A percentile compares a stretch with the other conserved stretches of the same genome.
phyloP scores from a whole-genome alignment of 1,140 invertebrate genomes.

The Drosophila hydei region DNA sequence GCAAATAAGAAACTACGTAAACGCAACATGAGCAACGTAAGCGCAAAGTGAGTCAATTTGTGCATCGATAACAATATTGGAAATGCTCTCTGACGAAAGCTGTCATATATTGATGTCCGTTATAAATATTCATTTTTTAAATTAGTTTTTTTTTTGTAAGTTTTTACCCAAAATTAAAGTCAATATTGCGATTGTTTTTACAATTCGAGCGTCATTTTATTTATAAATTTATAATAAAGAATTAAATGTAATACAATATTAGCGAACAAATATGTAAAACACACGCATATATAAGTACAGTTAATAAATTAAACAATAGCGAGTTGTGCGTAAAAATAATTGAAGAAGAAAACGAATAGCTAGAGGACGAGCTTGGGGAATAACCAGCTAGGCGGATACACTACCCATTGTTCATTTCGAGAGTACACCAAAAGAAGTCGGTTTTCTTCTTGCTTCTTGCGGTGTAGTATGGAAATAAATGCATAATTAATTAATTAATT shows the following conservation, averaged over 20 bases:
- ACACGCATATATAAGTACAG: constrained; percentile 75
- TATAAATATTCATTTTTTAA: background rate
- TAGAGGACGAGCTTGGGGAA: background rate
- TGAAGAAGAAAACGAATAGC: no score
- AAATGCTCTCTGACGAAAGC: background rate
- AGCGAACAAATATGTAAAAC: constrained; percentile 51
- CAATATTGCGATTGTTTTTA: constrained; percentile 25
- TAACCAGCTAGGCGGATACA: constrained; percentile 12
- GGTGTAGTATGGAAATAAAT: constrained; percentile 78
- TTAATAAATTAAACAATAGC: constrained; percentile 80
- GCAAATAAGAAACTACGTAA: background rate
- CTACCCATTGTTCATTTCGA: constrained; percentile 60
- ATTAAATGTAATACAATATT: constrained; percentile 69
- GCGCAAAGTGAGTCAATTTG: constrained; percentile 9
- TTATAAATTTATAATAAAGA: constrained; percentile 65
- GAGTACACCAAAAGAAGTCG: constrained; percentile 73
- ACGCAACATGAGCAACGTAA: constrained; percentile 10
- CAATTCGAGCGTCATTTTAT: constrained; percentile 63
- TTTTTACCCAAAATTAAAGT: background rate
- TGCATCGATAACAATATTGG: background rate
- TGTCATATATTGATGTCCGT: background rate
- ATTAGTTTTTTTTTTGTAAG: background rate
- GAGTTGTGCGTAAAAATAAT: constrained; percentile 33
- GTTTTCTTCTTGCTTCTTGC: constrained; percentile 49
- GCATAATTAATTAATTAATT: constrained; percentile 54